These are phyloP conservation scores for Saxidomus purpurata DNA, from an alignment of 1,140 invertebrate genomes.

Conservation along the genomic window DNA sequence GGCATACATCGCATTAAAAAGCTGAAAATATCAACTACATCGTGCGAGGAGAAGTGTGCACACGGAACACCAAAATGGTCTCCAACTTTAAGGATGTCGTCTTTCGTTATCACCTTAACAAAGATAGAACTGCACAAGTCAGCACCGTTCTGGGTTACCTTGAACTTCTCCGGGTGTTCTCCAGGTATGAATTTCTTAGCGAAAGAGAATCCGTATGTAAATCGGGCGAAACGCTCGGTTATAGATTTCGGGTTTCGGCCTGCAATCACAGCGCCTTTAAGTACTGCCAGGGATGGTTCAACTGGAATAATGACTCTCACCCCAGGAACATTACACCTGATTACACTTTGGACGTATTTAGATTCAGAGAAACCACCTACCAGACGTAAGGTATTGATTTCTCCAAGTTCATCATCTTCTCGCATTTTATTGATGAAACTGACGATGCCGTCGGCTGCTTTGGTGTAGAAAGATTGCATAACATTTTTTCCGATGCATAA, in stretches of 20 bases:
- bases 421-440: constrained; percentile 12
- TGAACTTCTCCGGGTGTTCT: constrained; percentile 37
- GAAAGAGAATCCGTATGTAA: constrained; percentile 53
- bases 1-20: neutral
- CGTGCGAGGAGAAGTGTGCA: neutral
- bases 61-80: constrained; percentile 6
- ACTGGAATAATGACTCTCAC: constrained; percentile 11
- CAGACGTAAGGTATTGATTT: constrained; percentile 27
- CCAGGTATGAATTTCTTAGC: neutral
- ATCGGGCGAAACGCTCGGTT: constrained; percentile 43
- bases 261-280: constrained; percentile 58
- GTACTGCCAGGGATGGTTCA: constrained; percentile 43
- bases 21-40: neutral
- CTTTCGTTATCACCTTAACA: constrained; percentile 47
- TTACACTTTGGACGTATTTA: neutral
- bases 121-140: constrained; percentile 40
- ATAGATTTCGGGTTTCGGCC: constrained; percentile 46
- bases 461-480: neutral
- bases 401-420: neutral
- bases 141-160: constrained; percentile 1
- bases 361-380: constrained; percentile 55
- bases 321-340: constrained; percentile 25
- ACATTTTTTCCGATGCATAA: neutral
- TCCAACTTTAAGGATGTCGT: constrained; percentile 23
- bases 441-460: constrained; percentile 32